Evolutionary conservation across 2,888 invertebrate genomes (phyloP).

Genomic region (Drosophila emarginata): DNA sequence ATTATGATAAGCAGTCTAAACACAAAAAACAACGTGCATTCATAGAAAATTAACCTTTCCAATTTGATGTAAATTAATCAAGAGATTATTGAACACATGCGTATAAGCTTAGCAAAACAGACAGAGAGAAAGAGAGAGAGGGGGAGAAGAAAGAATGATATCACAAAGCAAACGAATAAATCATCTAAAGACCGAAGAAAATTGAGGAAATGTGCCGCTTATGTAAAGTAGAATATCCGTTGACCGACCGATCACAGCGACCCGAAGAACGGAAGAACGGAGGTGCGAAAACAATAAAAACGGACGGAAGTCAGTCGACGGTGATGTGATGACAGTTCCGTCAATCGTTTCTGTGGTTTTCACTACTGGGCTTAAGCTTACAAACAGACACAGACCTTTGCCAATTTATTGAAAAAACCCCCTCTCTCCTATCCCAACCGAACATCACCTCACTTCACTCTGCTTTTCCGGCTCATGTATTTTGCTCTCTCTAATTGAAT

Average conservation of each 20-base stretch:
- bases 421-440: background rate
- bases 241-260: conserved; percentile 42
- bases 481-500: conserved; percentile 42
- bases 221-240: conserved; percentile 80
- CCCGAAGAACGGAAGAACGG: conserved; percentile 32
- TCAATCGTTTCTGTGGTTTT: conserved; percentile 33
- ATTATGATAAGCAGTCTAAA: background rate
- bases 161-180: conserved; percentile 43
- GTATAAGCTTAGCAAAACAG: conserved; percentile 59
- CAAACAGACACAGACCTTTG: conserved; percentile 46
- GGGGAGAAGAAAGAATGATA: background rate
- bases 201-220: conserved; percentile 69
- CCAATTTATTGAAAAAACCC: conserved; percentile 60
- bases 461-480: conserved; percentile 50
- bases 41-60: background rate
- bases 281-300: conserved; percentile 68
- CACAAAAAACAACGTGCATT: background rate
- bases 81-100: conserved; percentile 18
- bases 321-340: conserved; percentile 47
- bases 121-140: background rate
- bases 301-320: conserved; percentile 58
- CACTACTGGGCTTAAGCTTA: conserved; percentile 45
- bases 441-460: conserved; percentile 22
- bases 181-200: conserved; percentile 57
- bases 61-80: conserved; percentile 11